Base-by-base conservation (phyloP, 2,888 invertebrate genomes). In the Tridacna crocea region DNA sequence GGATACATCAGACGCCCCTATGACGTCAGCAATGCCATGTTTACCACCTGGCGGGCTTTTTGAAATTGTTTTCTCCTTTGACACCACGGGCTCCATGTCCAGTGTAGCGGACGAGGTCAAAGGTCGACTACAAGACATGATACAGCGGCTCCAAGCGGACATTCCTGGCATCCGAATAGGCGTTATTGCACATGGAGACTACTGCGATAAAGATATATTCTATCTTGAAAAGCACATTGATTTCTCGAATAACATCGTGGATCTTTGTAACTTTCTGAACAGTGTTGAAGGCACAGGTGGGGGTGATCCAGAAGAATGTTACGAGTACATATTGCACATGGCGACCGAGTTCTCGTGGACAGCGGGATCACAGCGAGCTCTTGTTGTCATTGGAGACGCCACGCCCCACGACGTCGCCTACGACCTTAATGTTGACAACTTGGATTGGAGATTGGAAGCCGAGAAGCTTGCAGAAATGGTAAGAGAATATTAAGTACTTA, bases 101-200 rank as follows among this genome's bases (percentile, higher is more conserved):
- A 80, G 84, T 11, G 88, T 88, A 46, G 82, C 93, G 22, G 89
- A 90, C 15, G 90, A 92, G 80, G 91, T 93, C n/a, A 87, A 90
- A 51, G 87, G 83, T 19, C 88, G 92, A 17, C 78, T 93, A 11
- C 85, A 88, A 19, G 91, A 93, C 77, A 91, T 93, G 88, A 90
- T 93, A 46, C 88, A 92, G 79, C 89, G 93, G 15, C 89, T 93
- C 10, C 90, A 92, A 68, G 88, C 90, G 47, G 94, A 93, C 86
- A 92, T 93, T 55, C 92, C 92, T 0, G 90, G 88, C 10, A 90
- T 93, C 58, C 87, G 89, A n/a, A 89, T 93, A 15, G 92, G 91
- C 10, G 88, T 93, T 26, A 87, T 93, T 26, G 94, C 94, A 1
- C 94, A 94, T 72, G 94, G 94, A 0, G 93, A 93, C 82, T 94